Base-by-base conservation (phyloP, 2,113 vertebrate species). In the Nyctibius bracteatus region DNA sequence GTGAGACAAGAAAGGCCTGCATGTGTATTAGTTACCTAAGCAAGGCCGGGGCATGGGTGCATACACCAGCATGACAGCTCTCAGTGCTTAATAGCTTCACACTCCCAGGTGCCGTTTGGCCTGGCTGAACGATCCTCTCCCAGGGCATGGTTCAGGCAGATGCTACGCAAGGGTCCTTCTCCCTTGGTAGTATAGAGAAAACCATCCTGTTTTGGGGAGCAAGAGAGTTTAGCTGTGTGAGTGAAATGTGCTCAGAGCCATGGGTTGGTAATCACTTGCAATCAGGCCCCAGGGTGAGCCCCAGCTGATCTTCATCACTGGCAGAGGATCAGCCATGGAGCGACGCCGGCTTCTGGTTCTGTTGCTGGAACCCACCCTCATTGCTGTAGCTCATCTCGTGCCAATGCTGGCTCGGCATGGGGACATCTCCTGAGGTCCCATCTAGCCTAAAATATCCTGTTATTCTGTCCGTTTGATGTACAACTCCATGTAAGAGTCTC, bases 371-470 rank as follows among this genome's bases (percentile, higher is more conserved):
- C 21, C 10, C 14, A 15, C 5, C 2, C 21, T 88, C 55, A 12
- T 24, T 51, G n/a, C 49, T 54, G 8, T 25, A 70, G 25, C 3
- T 22, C 35, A 61, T 33, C 54, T 75, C 25, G 30, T 30, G 20
- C 18, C 46, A 54, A 1, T 0, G 0, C 15, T 70, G 30, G 7
- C 19, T 85, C 3, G 1, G 57, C 9, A 17, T 12, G 20, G n/a
- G 67, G 9, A 9, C 20, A 30, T 17, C 25, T 93, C 55, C 12
- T 3, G 3, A 28, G 51, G 18, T 70, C 59, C 31, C 19, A 18
- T 57, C 23, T 46, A 16, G 13, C 25, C 30, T 80, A 61, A 90
- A 47, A 78, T 74, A 71, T 30, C 7, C 23, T 57, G 14, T 71
- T 61, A 88, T 59, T 72, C 43, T 59, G 9, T 88, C 20, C 0